These are phyloP conservation scores for Thera britannica DNA, from an alignment of 2,888 invertebrate genomes.

Conservation along the genomic window DNA sequence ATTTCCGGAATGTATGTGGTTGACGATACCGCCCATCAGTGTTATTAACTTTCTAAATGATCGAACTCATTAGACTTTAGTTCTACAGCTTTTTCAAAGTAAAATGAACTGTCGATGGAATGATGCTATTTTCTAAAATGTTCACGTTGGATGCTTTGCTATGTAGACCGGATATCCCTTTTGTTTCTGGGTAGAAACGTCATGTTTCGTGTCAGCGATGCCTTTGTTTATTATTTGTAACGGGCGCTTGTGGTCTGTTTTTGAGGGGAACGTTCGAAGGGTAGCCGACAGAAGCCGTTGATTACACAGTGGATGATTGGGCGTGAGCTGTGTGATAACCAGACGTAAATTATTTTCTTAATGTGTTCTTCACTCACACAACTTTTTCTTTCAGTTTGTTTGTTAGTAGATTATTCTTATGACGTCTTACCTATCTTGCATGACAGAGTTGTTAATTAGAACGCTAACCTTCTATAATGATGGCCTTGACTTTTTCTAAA, in stretches of 20 bases:
- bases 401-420: no score
- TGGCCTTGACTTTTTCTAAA: no score
- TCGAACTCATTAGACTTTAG: slow-evolving; percentile 32
- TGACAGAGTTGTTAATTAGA: no score
- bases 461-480: no score
- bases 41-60: slow-evolving; percentile 31
- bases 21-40: slow-evolving; percentile 32
- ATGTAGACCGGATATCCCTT: slow-evolving; percentile 69
- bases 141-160: slow-evolving; percentile 44
- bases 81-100: slow-evolving; percentile 3
- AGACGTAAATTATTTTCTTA: slow-evolving; percentile 10
- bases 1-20: slow-evolving; percentile 24
- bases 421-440: no score
- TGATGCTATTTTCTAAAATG: slow-evolving; percentile 48
- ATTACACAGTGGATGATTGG: slow-evolving; percentile 61
- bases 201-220: slow-evolving; percentile 70
- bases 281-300: slow-evolving; percentile 47
- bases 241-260: slow-evolving; percentile 53
- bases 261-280: slow-evolving; percentile 59
- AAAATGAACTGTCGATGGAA: slow-evolving; percentile 29
- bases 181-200: slow-evolving; percentile 66
- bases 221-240: slow-evolving; percentile 75
- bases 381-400: no score
- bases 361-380: no score
- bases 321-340: slow-evolving; percentile 47